Base-by-base conservation (phyloP, 2,797 vertebrate genomes). In the Anguilla obscura region DNA sequence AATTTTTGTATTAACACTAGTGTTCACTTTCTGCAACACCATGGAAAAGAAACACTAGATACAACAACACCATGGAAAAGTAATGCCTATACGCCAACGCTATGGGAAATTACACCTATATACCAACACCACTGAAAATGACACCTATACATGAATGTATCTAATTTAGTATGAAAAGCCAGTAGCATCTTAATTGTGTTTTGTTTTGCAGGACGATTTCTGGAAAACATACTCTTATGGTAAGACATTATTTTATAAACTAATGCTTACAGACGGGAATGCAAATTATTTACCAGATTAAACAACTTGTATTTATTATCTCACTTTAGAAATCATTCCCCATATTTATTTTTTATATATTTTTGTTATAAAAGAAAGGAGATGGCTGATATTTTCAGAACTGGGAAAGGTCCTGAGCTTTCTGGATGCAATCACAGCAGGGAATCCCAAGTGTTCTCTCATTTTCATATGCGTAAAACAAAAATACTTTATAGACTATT, bases 201-300 rank as follows among this genome's bases (percentile, higher is more conserved):
- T 90, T 94, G 58, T 90, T 91, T 92, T 91, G 63, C 89, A 99
- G 98, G 93, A 95, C 69, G 48, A 0, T 0, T 99, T 99, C 93
- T 99, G 98, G 98, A 96, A 95, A 85, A 60, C 93, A 4, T 99
- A 99, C 92, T 96, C 89, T 4, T 30, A 45, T 86, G 96, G 96
- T 96, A 93, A 93, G 93, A 56, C 40, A 10, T 16, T 80, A 36
- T 80, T 45, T 45, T 24, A 80, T 16, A 10, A 45, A 80, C 14
- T 21, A 63, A 63, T 63, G 16, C 16, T 66, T 66, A 66, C 5
- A 27, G 63, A 27, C 21, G n/a, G 0, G 4, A 9, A 66, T 66
- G 24, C 24, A 66, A 24, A 3, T 66, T 66, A 66, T 8, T 8
- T n/a, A 66, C 21, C 14, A 18, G 24, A 66, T 66, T n/a, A 24